Evolutionary conservation across 2,888 invertebrate species (phyloP), one percentile per base, ranked within the genome.

Genomic region (Ditula angustiorana): DNA sequence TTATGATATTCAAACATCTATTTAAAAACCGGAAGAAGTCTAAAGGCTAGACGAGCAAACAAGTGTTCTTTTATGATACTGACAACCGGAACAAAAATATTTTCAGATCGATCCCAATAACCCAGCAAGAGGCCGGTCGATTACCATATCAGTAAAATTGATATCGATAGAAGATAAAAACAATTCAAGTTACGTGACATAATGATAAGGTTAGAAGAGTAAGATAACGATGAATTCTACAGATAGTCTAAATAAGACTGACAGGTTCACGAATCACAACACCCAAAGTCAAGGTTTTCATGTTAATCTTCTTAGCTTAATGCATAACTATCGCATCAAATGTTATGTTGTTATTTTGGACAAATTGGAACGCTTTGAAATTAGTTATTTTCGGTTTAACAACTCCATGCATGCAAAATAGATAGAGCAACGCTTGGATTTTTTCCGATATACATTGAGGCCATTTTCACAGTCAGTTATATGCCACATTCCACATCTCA

Each of bases 111-210:
- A n/a, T 30, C 19, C 21, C 30, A 53, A 8, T 24, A 53, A 53
- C 35, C 35, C 35, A 53, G 21, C 23, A 13, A 35, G 30, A 53
- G 53, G 53, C 53, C 53, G n/a, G 35, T 13, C 8, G 52, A 52
- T 52, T 58, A 58, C 23, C 53, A 8, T 23, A 49, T 26, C 26
- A 26, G 26, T 2, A 26, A 26, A 13, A 49, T 13, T 26, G 26
- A 26, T 2, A n/a, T 33, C 10, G 19, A 41, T 19, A 19, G 0
- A 2, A 13, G 52, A 52, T 30, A 52, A 30, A 30, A 23, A 35
- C 7, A 10, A 13, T 26, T 49, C 13, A 3, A 19, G 13, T 53
- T 35, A 53, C 35, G 35, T 33, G 53, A 35, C n/a, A 35, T 41
- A 1, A n/a, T 33, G 35, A 53, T 53, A 33, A 52, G n/a, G 16